Evolutionary conservation across 1,140 invertebrate species (phyloP), one percentile per base, ranked within the genome.

Genomic region (Spodoptera frugiperda): DNA sequence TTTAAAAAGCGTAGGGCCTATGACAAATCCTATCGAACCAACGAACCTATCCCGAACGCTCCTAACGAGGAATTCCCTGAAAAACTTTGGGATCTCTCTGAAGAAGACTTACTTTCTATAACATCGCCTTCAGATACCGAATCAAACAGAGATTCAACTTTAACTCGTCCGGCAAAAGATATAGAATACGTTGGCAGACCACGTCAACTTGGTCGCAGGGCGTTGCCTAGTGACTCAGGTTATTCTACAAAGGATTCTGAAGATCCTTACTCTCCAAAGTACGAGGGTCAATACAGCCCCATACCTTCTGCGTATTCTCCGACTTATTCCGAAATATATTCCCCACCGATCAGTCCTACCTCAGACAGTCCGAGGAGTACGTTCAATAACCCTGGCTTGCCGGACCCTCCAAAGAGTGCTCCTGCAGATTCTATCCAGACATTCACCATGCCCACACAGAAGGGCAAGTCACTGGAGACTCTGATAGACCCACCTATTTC

Each of bases 11-110:
- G 95, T 79, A 94, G 95, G 74, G 95, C 92, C 82, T 98, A 98
- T 88, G 97, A 98, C 86, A 96, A 96, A 86, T 96, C 96, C 76
- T 98, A 98, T 93, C 94, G 96, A 79, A 98, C 97, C 11, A 95
- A 97, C 86, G 97, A 98, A 94, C 97, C 97, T 67, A 90, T 98
- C 79, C 95, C 96, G 3, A 96, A 96, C 83, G 96, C 96, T 84
- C 97, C 97, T 19, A 94, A 96, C 78, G 94, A 96, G 79, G 96
- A 97, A 76, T 98, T 98, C 91, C 97, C 97, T 81, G 96, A 97
- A 70, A 97, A 97, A 93, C 95, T 96, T 65, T 97, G 96, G 96
- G 97, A 97, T 91, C 89, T 97, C 61, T 96, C 95, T 70, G 95
- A 96, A 83, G 95, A 96, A 88, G 96, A 96, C 82, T 93, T 95